Evolutionary conservation across 2,888 invertebrate genomes (phyloP), one percentile per base, ranked within the genome.

Genomic region (Dynastes tityus): DNA sequence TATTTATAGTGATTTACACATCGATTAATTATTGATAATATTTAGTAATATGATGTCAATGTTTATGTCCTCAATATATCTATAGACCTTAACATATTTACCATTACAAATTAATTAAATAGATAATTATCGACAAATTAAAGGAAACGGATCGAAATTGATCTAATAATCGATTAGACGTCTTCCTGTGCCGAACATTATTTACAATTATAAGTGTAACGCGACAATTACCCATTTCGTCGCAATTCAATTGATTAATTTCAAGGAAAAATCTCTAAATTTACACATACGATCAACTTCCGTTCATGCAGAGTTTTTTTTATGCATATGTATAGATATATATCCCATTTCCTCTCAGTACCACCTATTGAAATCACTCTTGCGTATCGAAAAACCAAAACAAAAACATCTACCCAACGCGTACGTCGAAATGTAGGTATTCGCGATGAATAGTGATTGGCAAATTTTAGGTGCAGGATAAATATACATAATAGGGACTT

Each of bases 191-290:
- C 32, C 58, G 53, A 37, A 55, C 55, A 22, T 37, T 11, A 32
- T 45, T 45, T 45, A 73, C 16, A 55, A 53, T 32, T 61, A 55
- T 11, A 8, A 11, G n/a, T 58, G 16, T 53, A 53, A 13, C 16
- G 22, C 22, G 9, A 22, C 40, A 67, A 76, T 76, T 64, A 58
- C 27, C 67, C 11, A 55, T 27, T 68, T 55, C 67, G 64, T 61
- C 73, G 73, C 29, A 37, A 45, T 58, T 40, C 61, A 61, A 40
- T 29, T 13, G 27, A 73, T 45, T 45, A 55, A 74, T 74, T 61
- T 74, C 73, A 74, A 74, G 73, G 73, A 74, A 74, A 74, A 74
- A 73, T 27, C 22, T 58, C 58, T 16, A 61, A 68, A 68, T 40
- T 27, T 37, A 58, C 58, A 61, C 49, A 61, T n/a, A 55, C 22